These are phyloP conservation scores for Drosophila borealis DNA, from an alignment of 2,888 invertebrate genomes.

Conservation along the genomic window DNA sequence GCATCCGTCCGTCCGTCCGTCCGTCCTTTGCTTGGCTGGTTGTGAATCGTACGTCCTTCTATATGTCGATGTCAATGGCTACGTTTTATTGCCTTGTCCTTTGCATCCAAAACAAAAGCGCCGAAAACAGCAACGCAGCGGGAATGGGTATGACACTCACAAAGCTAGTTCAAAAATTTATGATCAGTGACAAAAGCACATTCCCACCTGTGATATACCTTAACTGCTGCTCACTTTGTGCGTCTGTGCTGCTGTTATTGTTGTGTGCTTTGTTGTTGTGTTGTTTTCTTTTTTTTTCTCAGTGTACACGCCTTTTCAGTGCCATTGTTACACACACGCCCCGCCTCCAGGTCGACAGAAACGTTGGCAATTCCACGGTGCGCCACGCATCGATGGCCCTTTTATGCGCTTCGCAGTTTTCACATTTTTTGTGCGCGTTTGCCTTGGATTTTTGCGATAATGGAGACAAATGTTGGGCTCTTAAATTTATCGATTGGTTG, in stretches of 20 bases:
- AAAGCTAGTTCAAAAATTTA: conserved; percentile 69
- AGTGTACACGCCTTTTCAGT: conserved; percentile 68
- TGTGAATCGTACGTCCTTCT: conserved; percentile 19
- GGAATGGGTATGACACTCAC: conserved; percentile 25
- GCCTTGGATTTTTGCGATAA: conserved; percentile 78
- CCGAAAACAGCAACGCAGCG: conserved; percentile 10
- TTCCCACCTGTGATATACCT: conserved; percentile 77
- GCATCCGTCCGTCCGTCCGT: conserved; percentile 15
- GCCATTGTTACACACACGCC: conserved; percentile 43
- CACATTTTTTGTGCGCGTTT: conserved; percentile 29
- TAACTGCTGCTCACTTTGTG: conserved; percentile 26
- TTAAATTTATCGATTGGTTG: conserved; percentile 79
- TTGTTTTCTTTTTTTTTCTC: conserved; percentile 14
- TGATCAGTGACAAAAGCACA: conserved; percentile 80
- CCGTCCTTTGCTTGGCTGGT: conserved; percentile 3
- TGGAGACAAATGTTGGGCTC: conserved; percentile 78
- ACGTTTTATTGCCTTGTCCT: conserved; percentile 71
- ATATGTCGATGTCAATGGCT: conserved; percentile 62
- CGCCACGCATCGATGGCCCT: conserved; percentile 74
- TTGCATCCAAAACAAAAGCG: conserved; percentile 48
- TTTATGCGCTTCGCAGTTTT: conserved; percentile 74
- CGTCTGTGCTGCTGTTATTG: conserved; percentile 8
- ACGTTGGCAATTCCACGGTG: conserved; percentile 57
- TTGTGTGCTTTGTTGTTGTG: conserved; percentile 12
- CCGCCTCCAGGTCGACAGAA: conserved; percentile 46